Evolutionary conservation across 2,888 invertebrate genomes (phyloP), one percentile per base, ranked within the genome.

Genomic region (Napeogenes sylphis): DNA sequence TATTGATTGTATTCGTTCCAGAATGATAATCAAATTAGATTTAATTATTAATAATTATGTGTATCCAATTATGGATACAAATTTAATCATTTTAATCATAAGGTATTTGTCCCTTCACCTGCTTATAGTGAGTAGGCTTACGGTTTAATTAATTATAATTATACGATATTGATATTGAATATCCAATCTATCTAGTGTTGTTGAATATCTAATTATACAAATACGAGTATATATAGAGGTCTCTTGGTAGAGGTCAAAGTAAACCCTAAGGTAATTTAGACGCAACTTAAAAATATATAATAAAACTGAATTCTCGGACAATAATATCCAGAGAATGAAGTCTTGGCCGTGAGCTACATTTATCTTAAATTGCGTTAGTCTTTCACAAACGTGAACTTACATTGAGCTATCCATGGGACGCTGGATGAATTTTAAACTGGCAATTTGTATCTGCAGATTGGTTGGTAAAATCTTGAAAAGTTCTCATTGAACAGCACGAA

Each of bases 351-450:
- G 35, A 58, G 60, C 42, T 45, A 61, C 61, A 61, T 61, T 53
- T 54, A 55, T 55, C 57, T 46, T 21, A 45, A 59, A 64, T 58
- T 33, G 58, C 38, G 64, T 53, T 59, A 64, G 46, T 33, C 35
- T 21, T 46, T 32, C 21, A 56, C 63, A 56, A 59, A 56, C 45
- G 62, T 58, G 58, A 58, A 58, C 62, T 47, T 45, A 33, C 46
- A 55, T 54, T 55, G 60, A 58, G 56, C 59, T 64, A 61, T 65
- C 62, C 71, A 54, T 53, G 10, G 61, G 57, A 75, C 78, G 76
- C 68, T 63, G 45, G 13, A 58, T 59, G 81, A 82, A 82, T 82
- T 72, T 73, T 76, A 78, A 82, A 67, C 62, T 63, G 67, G 63
- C 67, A 65, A 67, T 67, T 67, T 67, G 63, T 65, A 65, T 63